Base-by-base conservation (phyloP, 2,888 invertebrate species). In the Melinopterus prodromus region DNA sequence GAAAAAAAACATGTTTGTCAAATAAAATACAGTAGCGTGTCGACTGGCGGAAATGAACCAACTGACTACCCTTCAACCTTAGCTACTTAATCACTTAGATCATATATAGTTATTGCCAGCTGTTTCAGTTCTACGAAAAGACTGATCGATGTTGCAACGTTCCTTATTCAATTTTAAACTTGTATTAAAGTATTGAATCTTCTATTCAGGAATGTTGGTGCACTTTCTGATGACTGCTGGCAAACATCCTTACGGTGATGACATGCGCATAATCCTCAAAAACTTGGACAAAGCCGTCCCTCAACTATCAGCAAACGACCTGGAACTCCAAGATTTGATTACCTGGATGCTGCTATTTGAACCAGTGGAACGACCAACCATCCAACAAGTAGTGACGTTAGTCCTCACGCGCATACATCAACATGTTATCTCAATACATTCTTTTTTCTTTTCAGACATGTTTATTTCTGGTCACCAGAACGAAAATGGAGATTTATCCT, bases 171-270 rank as follows among this genome's bases (percentile, higher is more conserved):
- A 26, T 26, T 26, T 26, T 3, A 2, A 26, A 26, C 26, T 26
- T 26, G 26, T 6, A 75, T 16, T 71, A 70, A 76, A 37, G 12
- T 9, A 77, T 7, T 75, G 71, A 53, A 3, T 75, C 72, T 72
- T 70, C n/a, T n/a, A 77, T 80, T 16, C 84, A 86, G 86, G 87
- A 12, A 88, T 89, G 87, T 78, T 89, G 26, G 84, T 89, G n/a
- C 89, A 90, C 82, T 90, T 88, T 82, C 86, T 89, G n/a, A 81
- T 88, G 69, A 88, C 88, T 6, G 86, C 86, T 9, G 90, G 90
- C 0, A 83, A 86, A 5, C 90, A 90, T 84, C 89, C 89, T 0
- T 90, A 87, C 78, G 90, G 90, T 4, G 84, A 85, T 6, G 86
- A 85, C 7, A 85, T 88, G 71, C 83, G 84, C 5, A 87, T 88